A percentile compares a stretch with the other conserved stretches of the same genome.
Conservation (phyloP, 2,888 invertebrate genomes). For the Formica aserva region DNA sequence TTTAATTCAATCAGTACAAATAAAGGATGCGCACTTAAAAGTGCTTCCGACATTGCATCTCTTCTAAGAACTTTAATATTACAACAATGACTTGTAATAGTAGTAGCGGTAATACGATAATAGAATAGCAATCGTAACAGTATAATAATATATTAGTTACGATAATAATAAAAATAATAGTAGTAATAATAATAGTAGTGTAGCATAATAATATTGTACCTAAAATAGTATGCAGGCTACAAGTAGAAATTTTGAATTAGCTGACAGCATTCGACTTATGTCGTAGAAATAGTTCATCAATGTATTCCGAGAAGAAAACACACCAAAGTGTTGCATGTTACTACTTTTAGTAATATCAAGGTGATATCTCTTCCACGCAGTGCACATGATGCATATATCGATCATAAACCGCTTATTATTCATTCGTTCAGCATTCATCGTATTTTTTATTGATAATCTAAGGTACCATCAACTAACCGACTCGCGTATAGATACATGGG, state of each 20-base stretch:
- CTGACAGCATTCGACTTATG: conserved; percentile 17
- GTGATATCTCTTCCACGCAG: neutral
- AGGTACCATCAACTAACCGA: too few relatives aligned
- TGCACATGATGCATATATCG: neutral
- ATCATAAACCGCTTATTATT: neutral
- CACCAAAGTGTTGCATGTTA: neutral
- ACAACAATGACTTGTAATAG: conserved; percentile 61
- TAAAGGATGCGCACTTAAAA: neutral
- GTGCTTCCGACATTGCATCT: neutral
- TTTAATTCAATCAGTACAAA: conserved; percentile 59
- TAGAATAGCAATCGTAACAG: conserved; percentile 66
- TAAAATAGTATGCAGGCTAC: conserved; percentile 57
- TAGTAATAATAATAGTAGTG: conserved; percentile 53
- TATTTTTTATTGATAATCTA: neutral
- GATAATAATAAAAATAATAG: conserved; percentile 58
- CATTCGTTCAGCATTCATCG: neutral
- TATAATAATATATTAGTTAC: conserved; percentile 65
- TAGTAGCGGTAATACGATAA: conserved; percentile 68
- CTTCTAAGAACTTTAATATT: conserved; percentile 41
- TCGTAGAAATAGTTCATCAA: conserved; percentile 7
- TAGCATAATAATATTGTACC: conserved; percentile 25
- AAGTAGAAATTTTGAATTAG: conserved; percentile 52
- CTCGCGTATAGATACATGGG: too few relatives aligned
- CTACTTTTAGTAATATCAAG: conserved; percentile 47
- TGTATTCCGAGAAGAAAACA: neutral